Evolutionary conservation across 2,113 vertebrate genomes (phyloP).

Genomic region (Campylomormyrus tamandua): DNA sequence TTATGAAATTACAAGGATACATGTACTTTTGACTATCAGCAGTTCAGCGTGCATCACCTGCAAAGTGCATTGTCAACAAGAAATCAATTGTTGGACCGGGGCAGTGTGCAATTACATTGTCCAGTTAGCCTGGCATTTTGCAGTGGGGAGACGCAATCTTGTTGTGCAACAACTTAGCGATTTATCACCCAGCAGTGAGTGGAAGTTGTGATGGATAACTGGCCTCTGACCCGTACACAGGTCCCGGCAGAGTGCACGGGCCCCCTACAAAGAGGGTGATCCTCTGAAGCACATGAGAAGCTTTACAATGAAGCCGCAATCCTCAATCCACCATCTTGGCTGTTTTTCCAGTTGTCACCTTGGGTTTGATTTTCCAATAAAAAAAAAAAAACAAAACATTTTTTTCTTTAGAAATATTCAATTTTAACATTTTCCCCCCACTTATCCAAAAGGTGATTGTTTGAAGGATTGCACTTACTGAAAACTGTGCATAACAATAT

Average conservation of each 20-base stretch:
- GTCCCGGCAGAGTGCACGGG: background rate
- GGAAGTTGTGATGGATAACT: slow-evolving; percentile 25
- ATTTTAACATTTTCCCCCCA: background rate
- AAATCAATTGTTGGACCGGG: slow-evolving; percentile 13
- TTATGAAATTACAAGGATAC: background rate
- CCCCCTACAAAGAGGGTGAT: background rate
- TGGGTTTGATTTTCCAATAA: background rate
- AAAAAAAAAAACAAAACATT: background rate
- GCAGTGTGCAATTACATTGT: slow-evolving; percentile 32
- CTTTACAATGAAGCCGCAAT: background rate
- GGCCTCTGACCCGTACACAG: slow-evolving; percentile 26
- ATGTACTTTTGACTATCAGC: background rate
- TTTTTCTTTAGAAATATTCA: background rate
- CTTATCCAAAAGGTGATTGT: slow-evolving; percentile 3
- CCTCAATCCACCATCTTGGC: background rate
- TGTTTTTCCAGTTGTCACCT: slow-evolving; percentile 19
- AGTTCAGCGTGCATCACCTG: background rate
- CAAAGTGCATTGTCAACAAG: slow-evolving; percentile 17
- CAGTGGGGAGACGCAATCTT: slow-evolving; percentile 27
- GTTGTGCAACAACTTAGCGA: slow-evolving; percentile 26
- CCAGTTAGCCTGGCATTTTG: slow-evolving; percentile 12
- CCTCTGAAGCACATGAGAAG: background rate
- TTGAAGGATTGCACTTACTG: background rate
- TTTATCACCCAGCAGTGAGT: slow-evolving; percentile 27
- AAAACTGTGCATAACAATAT: background rate